A percentile compares a stretch with the other conserved stretches of the same genome.
These are phyloP conservation scores for Zaprionus vittiger DNA, from an alignment of 1,140 invertebrate species.

Conservation along the genomic window DNA sequence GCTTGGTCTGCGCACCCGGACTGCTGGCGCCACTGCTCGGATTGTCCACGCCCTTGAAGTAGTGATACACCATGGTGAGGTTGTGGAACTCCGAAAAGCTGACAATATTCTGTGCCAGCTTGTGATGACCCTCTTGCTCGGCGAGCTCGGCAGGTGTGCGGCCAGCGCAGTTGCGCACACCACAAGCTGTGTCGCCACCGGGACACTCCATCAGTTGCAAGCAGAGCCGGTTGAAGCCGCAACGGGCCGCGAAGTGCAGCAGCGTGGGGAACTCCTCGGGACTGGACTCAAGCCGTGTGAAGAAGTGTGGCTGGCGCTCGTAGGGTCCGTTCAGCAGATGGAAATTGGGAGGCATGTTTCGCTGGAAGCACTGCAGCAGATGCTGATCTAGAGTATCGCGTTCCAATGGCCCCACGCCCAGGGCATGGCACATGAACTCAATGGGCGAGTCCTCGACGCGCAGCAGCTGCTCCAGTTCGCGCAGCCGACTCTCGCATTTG, in stretches of 20 bases:
- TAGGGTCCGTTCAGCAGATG: slow-evolving; percentile 88
- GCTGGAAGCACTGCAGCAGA: slow-evolving; percentile 91
- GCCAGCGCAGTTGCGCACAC: slow-evolving; percentile 91
- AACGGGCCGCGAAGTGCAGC: slow-evolving; percentile 94
- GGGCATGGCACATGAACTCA: slow-evolving; percentile 94
- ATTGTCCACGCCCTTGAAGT: slow-evolving; percentile 90
- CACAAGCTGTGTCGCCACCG: slow-evolving; percentile 91
- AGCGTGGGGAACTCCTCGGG: slow-evolving; percentile 94
- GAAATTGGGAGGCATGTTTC: slow-evolving; percentile 92
- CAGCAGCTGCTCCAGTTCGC: slow-evolving; percentile 92
- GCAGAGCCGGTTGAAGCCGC: slow-evolving; percentile 92
- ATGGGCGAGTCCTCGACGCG: slow-evolving; percentile 91
- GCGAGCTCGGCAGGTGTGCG: slow-evolving; percentile 92
- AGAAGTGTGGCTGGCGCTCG: slow-evolving; percentile 84
- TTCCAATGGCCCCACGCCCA: slow-evolving; percentile 91
- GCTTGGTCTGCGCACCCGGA: slow-evolving; percentile 46
- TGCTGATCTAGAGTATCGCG: slow-evolving; percentile 92
- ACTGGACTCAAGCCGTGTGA: slow-evolving; percentile 75
- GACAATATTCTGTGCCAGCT: slow-evolving; percentile 89
- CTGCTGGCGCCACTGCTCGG: slow-evolving; percentile 42
- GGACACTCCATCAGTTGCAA: slow-evolving; percentile 93
- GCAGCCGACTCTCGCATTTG: slow-evolving; percentile 92
- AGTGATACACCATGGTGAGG: slow-evolving; percentile 92
- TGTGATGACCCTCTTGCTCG: slow-evolving; percentile 89
- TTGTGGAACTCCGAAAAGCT: slow-evolving; percentile 93